phyloP scores from a whole-genome alignment of 2,888 invertebrate species.

The Lysandra coridon region DNA sequence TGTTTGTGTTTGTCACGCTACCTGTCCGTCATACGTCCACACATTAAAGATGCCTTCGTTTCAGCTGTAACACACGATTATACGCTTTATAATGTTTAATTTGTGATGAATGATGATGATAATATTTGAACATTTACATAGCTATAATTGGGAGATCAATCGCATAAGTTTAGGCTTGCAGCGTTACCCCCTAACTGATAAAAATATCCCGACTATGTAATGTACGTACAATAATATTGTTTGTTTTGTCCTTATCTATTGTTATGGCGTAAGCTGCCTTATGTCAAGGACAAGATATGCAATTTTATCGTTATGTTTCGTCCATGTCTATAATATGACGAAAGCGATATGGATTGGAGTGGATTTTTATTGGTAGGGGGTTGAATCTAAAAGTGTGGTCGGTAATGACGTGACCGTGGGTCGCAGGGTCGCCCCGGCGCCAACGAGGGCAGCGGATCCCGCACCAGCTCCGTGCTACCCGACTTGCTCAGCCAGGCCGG shows the following conservation, averaged over 20 bases:
- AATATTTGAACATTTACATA: background rate
- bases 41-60: constrained; percentile 27
- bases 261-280: background rate
- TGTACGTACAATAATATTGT: background rate
- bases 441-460: constrained; percentile 83
- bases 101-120: constrained; percentile 1
- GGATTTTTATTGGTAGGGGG: background rate
- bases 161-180: background rate
- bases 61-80: constrained; percentile 30
- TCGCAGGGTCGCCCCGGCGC: constrained; percentile 68
- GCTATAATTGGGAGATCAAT: background rate
- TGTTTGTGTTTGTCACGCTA: constrained; percentile 70
- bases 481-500: constrained; percentile 95
- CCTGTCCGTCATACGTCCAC: constrained; percentile 46
- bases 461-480: constrained; percentile 96
- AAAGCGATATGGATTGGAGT: no score
- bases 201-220: background rate
- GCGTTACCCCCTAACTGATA: background rate
- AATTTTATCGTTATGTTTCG: background rate
- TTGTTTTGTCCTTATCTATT: background rate
- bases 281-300: background rate
- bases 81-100: constrained; percentile 9
- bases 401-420: background rate
- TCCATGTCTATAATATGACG: no score
- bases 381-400: background rate